Evolutionary conservation across 2,113 vertebrate species (phyloP).

Genomic region (Andinoacara biseriatus): DNA sequence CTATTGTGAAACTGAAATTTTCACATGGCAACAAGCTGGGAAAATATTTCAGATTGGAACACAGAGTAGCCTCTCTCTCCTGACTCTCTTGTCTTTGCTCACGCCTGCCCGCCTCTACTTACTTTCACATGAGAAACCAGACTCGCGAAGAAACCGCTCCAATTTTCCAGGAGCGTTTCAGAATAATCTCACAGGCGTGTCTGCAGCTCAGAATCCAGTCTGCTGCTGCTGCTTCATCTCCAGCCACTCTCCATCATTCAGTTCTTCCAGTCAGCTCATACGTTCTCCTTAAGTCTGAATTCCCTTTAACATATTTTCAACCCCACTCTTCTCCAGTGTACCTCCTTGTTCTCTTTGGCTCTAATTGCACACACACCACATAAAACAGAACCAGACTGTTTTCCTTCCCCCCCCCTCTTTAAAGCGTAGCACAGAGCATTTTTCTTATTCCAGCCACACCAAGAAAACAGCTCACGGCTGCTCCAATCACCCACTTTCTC

Average conservation of each 20-base stretch:
- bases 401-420: slow-evolving; percentile 58
- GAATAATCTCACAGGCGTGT: not conserved
- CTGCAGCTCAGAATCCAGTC: fast-evolving
- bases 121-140: not conserved
- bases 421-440: slow-evolving; percentile 61
- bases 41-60: not conserved
- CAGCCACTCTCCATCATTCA: not conserved
- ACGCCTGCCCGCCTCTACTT: not conserved
- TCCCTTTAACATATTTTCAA: slow-evolving; percentile 41
- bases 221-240: not conserved
- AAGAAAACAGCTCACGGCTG: slow-evolving; percentile 39
- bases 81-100: not conserved
- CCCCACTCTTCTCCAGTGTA: slow-evolving; percentile 9
- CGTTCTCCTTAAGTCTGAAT: slow-evolving; percentile 36
- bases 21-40: not conserved
- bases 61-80: not conserved
- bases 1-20: not conserved
- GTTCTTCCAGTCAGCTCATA: slow-evolving; percentile 16
- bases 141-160: slow-evolving; percentile 37
- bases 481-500: slow-evolving; percentile 53
- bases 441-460: slow-evolving; percentile 66
- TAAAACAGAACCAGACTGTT: slow-evolving; percentile 83
- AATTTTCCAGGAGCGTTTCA: not conserved
- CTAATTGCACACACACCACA: slow-evolving; percentile 81
- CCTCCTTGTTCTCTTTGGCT: slow-evolving; percentile 42